phyloP scores from a whole-genome alignment of 2,113 vertebrate species.

The Hyaena hyaena region DNA sequence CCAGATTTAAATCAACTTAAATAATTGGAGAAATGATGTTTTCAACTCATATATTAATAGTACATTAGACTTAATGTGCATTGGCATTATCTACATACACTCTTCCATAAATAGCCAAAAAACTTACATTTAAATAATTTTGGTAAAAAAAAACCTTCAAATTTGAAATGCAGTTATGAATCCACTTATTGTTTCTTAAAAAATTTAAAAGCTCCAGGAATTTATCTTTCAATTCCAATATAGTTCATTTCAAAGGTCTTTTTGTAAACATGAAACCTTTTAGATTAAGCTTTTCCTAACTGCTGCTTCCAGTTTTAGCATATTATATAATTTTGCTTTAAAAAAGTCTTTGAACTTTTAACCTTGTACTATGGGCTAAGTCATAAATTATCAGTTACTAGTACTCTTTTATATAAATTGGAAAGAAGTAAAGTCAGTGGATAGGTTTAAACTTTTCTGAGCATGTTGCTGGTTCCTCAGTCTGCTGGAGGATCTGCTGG shows the following conservation, averaged over 20 bases:
- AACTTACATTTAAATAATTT: neutral
- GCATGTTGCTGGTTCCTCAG: neutral
- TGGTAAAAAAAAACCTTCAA: neutral
- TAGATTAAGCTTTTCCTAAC: neutral
- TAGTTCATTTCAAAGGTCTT: neutral
- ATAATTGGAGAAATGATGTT: neutral
- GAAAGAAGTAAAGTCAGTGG: neutral
- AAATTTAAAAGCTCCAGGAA: neutral
- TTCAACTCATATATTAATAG: neutral
- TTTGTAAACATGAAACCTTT: neutral
- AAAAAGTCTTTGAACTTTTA: neutral
- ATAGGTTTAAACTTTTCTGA: neutral
- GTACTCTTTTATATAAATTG: neutral
- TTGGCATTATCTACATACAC: neutral
- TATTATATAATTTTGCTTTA: neutral
- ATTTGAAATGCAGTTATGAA: constrained; percentile 22
- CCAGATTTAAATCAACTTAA: neutral
- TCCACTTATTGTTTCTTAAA: neutral
- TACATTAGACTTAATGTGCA: neutral
- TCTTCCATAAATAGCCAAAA: neutral
- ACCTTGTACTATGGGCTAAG: neutral
- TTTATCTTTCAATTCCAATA: neutral
- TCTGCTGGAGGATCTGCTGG: neutral
- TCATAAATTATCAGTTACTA: neutral
- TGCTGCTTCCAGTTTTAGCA: neutral